phyloP scores from a whole-genome alignment of 2,888 invertebrate species.

The Eledone cirrhosa region DNA sequence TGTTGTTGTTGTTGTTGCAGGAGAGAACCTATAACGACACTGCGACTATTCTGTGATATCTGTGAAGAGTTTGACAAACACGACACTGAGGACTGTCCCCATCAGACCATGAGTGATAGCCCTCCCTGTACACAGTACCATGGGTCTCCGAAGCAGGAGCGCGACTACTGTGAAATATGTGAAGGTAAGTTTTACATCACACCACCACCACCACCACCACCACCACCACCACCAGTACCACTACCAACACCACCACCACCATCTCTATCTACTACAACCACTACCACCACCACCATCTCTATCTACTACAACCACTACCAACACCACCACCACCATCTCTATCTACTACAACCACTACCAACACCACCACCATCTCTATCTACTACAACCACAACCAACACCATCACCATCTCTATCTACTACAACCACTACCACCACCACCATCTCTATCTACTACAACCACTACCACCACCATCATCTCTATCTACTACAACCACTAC shows the following conservation, averaged over 20 bases:
- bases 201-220: not conserved
- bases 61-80: conserved; percentile 96
- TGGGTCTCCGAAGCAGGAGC: conserved; percentile 61
- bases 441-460: too few species aligned
- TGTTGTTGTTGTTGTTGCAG: not conserved
- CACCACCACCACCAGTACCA: not conserved
- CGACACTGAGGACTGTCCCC: conserved; percentile 96
- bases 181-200: conserved; percentile 70
- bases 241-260: not conserved
- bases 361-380: too few species aligned
- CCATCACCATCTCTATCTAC: too few species aligned
- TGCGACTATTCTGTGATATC: conserved; percentile 94
- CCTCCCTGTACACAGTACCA: conserved; percentile 69
- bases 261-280: not conserved
- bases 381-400: too few species aligned
- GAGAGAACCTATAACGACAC: conserved; percentile 68
- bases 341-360: too few species aligned
- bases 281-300: too few species aligned
- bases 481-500: too few species aligned
- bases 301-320: too few species aligned
- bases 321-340: too few species aligned
- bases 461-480: too few species aligned
- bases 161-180: conserved; percentile 90
- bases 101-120: conserved; percentile 75
- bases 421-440: too few species aligned